Base-by-base conservation (phyloP, 2,888 invertebrate species). In the Lithophane leautieri region DNA sequence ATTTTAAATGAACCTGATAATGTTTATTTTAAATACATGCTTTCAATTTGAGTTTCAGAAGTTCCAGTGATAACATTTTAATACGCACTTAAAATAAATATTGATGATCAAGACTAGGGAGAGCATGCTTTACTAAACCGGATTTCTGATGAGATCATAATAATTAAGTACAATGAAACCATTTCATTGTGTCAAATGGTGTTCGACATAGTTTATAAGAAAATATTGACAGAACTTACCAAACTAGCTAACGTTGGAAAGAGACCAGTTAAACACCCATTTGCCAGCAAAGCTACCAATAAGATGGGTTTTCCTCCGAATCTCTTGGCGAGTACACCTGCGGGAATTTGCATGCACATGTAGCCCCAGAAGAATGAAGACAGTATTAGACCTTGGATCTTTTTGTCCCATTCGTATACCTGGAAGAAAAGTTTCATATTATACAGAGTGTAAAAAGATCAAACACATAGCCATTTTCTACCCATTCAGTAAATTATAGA, bases 281-380 rank as follows among this genome's bases (percentile, higher is more conserved):
- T 97, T 0, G 97, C 90, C 0, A 97, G 76, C 69, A 98, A 93
- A 0, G 97, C 95, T 0, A 94, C 89, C 0, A 97, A 91, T 6
- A 98, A 90, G 9, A 99, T 96, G 60, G 97, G 97, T 90, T 98
- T 98, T 0, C 98, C 98, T 0, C 99, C 99, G 92, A 97, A 98
- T n/a, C 96, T 97, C 91, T 98, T 98, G 0, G 98, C 98, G 22
- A 99, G 91, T 61, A 98, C 92, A 0, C 98, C 98, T 0, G 97
- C 97, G 0, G 98, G 98, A 19, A 98, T 94, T 92, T 98, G 98
- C 88, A 98, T 97, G 42, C 97, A 87, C 58, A 98, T 97, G 91
- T 98, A 98, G 9, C 98, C 98, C 98, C 98, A 98, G 93, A 98
- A 98, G 91, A 98, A 98, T 4, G 98, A 97, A 34, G 98, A 98